Evolutionary conservation across 1,140 invertebrate genomes (phyloP), one percentile per base, ranked within the genome.

Genomic region (Drosophila virilis): DNA sequence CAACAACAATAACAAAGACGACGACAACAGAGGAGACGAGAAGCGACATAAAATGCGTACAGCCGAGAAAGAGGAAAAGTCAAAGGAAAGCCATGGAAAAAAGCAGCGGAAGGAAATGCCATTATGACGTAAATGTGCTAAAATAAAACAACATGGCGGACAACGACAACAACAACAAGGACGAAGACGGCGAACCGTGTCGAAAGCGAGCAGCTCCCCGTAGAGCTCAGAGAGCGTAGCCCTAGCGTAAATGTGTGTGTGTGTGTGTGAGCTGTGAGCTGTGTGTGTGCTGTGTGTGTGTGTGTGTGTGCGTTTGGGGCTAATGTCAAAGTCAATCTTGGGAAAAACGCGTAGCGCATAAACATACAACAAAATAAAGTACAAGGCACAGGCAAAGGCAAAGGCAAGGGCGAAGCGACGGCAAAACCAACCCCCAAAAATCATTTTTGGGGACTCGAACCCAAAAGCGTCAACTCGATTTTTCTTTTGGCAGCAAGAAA

Each of bases 311-410:
- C 62, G 62, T 88, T 74, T 78, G 84, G 78, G 80, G 84, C 84
- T 89, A 89, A 89, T 89, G 84, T 89, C 84, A 89, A 89, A 89
- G 84, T 89, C 84, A 89, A 89, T 89, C 84, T 89, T 89, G 88
- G 84, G 84, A 84, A 89, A 89, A 89, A 89, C 84, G 84, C 84
- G 84, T 84, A 84, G 80, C 84, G 84, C 84, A 89, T 88, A 88
- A 88, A 88, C 84, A 85, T 86, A 85, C 82, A 86, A 78, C 69
- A 74, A 71, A 80, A 76, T 69, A 78, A 74, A 82, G 75, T 71
- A 78, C 67, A 81, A 82, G 68, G 69, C 57, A 61, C 72, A 33
- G 59, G 35, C 59, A 46, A 81, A 82, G 68, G 69, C 57, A 17
- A 81, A 69, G 54, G 68, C 74, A 61, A 75, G 22, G 60, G 40